A percentile compares a stretch with the other conserved stretches of the same genome.
Evolutionary conservation across 2,888 invertebrate genomes (phyloP).

Genomic region (Dorcus parallelipipedus): DNA sequence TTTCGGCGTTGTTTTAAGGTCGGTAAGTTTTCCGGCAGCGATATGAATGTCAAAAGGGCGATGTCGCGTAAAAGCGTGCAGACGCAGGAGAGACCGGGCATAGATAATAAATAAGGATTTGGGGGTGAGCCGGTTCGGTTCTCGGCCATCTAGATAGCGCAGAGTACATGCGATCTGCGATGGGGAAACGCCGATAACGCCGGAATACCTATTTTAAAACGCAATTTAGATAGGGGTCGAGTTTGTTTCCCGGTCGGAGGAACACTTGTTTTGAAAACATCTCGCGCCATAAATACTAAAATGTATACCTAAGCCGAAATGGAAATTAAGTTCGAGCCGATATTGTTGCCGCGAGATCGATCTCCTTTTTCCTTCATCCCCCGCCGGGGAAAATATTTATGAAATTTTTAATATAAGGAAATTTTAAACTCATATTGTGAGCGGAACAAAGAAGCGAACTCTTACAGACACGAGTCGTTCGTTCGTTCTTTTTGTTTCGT

Average conservation of each 20-base stretch:
- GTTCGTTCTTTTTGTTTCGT: no score
- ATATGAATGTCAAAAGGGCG: constrained; percentile 19
- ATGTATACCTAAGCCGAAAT: background rate
- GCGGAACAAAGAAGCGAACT: no score
- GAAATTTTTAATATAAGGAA: no score
- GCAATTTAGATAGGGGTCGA: constrained; percentile 14
- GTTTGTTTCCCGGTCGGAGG: background rate
- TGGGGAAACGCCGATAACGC: constrained; percentile 8
- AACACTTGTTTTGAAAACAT: background rate
- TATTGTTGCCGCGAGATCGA: background rate
- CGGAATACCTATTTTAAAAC: constrained; percentile 16
- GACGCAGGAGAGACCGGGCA: constrained; percentile 16
- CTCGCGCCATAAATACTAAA: background rate
- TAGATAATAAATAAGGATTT: constrained; percentile 24
- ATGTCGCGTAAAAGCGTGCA: constrained; percentile 20
- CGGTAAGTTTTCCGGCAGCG: constrained; percentile 6
- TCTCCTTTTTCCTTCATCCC: no score
- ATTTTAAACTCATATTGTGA: no score
- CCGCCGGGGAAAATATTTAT: no score
- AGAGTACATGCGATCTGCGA: constrained; percentile 7
- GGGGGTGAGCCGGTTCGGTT: constrained; percentile 10
- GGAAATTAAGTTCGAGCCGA: background rate
- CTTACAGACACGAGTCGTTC: no score
- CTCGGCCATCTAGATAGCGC: constrained; percentile 15
- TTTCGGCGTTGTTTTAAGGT: constrained; percentile 11